These are phyloP conservation scores for Hedychridium roseum DNA, from an alignment of 2,888 invertebrate genomes.

Conservation along the genomic window DNA sequence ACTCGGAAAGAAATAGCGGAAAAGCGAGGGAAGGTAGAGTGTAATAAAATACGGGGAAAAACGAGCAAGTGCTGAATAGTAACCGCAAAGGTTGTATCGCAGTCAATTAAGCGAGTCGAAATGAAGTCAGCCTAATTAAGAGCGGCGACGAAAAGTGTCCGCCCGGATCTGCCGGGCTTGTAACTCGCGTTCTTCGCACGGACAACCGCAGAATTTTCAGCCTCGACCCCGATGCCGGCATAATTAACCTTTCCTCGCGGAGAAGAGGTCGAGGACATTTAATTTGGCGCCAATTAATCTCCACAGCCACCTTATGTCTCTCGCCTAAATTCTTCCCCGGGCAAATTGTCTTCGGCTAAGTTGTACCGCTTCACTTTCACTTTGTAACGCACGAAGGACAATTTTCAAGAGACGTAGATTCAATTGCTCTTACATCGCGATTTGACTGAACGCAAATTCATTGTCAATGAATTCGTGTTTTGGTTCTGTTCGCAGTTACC, in stretches of 20 bases:
- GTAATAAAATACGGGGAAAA: too few species aligned
- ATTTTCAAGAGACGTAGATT: too few species aligned
- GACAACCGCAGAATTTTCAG: slow-evolving; percentile 1
- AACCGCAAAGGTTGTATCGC: slow-evolving; percentile 2
- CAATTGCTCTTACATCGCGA: too few species aligned
- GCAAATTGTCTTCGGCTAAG: too few species aligned
- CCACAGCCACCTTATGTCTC: neutral
- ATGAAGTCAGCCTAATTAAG: slow-evolving; percentile 28
- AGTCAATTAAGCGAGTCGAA: slow-evolving; percentile 21
- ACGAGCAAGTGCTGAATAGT: slow-evolving; percentile 13
- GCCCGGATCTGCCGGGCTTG: neutral
- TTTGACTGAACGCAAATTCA: too few species aligned
- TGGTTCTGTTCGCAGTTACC: too few species aligned
- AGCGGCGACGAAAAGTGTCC: neutral
- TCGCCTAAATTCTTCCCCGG: neutral
- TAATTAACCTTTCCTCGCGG: too few species aligned
- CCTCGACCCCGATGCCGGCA: too few species aligned
- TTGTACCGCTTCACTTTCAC: too few species aligned
- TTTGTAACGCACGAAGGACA: too few species aligned
- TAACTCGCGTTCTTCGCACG: neutral
- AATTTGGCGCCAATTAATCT: slow-evolving; percentile 24
- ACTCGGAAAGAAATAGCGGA: neutral
- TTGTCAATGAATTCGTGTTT: too few species aligned
- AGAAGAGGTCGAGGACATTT: slow-evolving; percentile 20
- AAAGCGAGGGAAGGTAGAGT: neutral